phyloP scores from a whole-genome alignment of 2,113 vertebrate species.

The Trogon melanurus region DNA sequence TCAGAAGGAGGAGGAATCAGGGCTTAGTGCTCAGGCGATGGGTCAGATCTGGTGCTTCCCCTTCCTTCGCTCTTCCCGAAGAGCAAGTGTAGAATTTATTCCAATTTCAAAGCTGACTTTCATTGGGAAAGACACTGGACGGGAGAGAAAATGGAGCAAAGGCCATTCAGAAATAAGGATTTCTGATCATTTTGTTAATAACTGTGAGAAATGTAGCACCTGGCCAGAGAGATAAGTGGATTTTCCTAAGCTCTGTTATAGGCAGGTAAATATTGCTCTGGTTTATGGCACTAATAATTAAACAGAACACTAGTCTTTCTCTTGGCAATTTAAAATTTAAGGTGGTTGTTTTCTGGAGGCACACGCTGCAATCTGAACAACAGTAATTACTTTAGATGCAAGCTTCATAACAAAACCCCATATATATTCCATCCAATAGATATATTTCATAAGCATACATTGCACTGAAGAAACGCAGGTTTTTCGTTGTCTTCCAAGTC shows the following conservation, averaged over 20 bases:
- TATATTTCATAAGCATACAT: not conserved
- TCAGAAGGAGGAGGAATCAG: not conserved
- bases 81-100: not conserved
- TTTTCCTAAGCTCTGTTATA: conserved; percentile 60
- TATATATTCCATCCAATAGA: not conserved
- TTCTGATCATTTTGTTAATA: conserved; percentile 60
- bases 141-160: not conserved
- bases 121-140: not conserved
- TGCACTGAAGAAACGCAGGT: not conserved
- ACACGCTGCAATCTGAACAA: not conserved
- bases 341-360: not conserved
- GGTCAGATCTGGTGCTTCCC: not conserved
- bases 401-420: not conserved
- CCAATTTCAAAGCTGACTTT: not conserved
- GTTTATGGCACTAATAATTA: conserved; percentile 77
- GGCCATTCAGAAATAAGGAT: conserved; percentile 13
- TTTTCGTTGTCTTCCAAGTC: not conserved
- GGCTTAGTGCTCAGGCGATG: not conserved
- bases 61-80: not conserved
- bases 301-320: conserved; percentile 61
- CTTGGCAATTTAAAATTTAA: conserved; percentile 20
- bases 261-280: conserved; percentile 72
- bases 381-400: not conserved
- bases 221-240: conserved; percentile 71
- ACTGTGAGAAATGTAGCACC: conserved; percentile 76